Percentiles rank a stretch among this genome's conserved stretches.
phyloP scores from a whole-genome alignment of 2,113 vertebrate genomes.

The Peromyscus maniculatus region DNA sequence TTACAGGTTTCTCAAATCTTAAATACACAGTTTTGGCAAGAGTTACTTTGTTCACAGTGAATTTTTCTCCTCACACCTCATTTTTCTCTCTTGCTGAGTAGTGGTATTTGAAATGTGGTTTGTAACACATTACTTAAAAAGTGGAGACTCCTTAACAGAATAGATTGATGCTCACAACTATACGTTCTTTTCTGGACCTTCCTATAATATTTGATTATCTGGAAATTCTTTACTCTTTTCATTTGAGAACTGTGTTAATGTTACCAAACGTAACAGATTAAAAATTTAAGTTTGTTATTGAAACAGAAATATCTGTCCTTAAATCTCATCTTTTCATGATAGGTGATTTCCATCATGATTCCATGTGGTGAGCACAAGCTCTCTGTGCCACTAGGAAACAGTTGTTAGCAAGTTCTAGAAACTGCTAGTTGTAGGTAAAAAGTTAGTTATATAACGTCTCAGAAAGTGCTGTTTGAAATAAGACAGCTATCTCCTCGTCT shows the following conservation, averaged over 20 bases:
- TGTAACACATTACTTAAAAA: constrained; percentile 63
- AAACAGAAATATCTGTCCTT: constrained; percentile 38
- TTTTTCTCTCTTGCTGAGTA: constrained; percentile 50
- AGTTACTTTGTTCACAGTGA: constrained; percentile 61
- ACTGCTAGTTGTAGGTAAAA: constrained; percentile 39
- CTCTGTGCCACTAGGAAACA: constrained; percentile 56
- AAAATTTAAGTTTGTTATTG: constrained; percentile 44
- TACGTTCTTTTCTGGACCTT: not conserved
- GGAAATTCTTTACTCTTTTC: constrained; percentile 48
- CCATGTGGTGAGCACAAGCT: constrained; percentile 27
- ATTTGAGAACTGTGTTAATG: constrained; percentile 46
- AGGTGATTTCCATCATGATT: constrained; percentile 51
- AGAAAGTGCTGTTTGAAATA: constrained; percentile 62
- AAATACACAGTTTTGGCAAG: constrained; percentile 39
- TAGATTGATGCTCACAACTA: not conserved
- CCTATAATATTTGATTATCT: not conserved
- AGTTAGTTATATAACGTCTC: constrained; percentile 41
- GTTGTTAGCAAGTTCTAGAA: constrained; percentile 64
- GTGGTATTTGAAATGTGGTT: constrained; percentile 64
- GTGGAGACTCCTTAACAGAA: not conserved
- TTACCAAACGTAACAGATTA: constrained; percentile 50
- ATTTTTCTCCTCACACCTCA: constrained; percentile 72
- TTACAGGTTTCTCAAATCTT: constrained; percentile 24
- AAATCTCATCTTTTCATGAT: constrained; percentile 68
- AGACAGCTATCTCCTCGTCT: constrained; percentile 65